phyloP scores from a whole-genome alignment of 2,797 vertebrate species.

The Thalassophryne amazonica region DNA sequence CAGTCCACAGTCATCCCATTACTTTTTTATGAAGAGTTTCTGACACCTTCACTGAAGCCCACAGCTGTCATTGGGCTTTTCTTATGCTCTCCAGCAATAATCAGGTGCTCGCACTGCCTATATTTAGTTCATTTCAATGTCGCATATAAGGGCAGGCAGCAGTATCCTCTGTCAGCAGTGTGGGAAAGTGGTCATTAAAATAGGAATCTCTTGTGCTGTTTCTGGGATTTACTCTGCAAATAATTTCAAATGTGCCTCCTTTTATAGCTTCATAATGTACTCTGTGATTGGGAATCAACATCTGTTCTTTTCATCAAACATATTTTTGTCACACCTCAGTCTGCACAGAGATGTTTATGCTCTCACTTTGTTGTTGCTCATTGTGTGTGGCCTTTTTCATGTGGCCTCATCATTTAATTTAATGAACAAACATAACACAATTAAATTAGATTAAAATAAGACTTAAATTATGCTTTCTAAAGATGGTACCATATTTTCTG shows the following conservation, averaged over 20 bases:
- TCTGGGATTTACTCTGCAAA: background rate
- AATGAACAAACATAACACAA: conserved; percentile 50
- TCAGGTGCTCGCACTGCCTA: conserved; percentile 49
- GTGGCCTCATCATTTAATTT: conserved; percentile 42
- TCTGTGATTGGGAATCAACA: too few relatives aligned
- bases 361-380: background rate
- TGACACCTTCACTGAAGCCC: conserved; percentile 57
- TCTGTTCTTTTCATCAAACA: conserved; percentile 9
- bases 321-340: conserved; percentile 10
- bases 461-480: conserved; percentile 21
- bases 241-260: conserved; percentile 11
- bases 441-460: conserved; percentile 49
- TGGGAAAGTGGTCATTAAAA: conserved; percentile 13
- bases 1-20: conserved; percentile 50
- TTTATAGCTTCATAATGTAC: conserved; percentile 10
- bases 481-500: too few relatives aligned
- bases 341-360: too few relatives aligned
- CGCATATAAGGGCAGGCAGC: conserved; percentile 43
- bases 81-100: conserved; percentile 50
- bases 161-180: conserved; percentile 31
- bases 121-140: conserved; percentile 71
- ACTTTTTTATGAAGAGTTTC: conserved; percentile 59
- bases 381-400: conserved; percentile 16
- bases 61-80: conserved; percentile 67
- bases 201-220: conserved; percentile 7